Evolutionary conservation across 2,113 vertebrate genomes (phyloP).

Genomic region (Sterna hirundo): DNA sequence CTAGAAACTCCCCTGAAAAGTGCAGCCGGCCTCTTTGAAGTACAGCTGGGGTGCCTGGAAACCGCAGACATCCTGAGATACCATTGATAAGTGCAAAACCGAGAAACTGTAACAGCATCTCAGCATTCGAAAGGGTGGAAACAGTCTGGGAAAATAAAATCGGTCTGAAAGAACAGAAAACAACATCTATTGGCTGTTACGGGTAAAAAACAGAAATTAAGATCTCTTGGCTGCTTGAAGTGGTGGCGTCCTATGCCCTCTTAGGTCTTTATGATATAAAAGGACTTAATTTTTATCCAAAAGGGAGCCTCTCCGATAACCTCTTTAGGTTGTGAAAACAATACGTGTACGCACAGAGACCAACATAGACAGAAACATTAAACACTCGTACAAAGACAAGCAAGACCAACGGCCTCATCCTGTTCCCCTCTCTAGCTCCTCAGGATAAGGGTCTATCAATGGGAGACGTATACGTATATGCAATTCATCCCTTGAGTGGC

Average conservation of each 20-base stretch:
- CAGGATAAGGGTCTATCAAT: not conserved
- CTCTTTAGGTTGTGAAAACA: not conserved
- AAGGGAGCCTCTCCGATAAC: not conserved
- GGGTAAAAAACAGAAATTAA: not conserved
- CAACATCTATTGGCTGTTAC: not conserved
- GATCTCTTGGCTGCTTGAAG: not conserved
- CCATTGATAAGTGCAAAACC: not conserved
- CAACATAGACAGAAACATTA: not conserved
- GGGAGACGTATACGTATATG: not conserved
- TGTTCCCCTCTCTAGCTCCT: not conserved
- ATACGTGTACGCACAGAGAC: not conserved
- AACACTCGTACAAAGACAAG: not conserved
- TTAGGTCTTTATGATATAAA: not conserved
- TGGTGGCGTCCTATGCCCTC: not conserved
- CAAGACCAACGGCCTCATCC: not conserved
- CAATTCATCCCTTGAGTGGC: not conserved
- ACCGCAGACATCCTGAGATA: accelerated
- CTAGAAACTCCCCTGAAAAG: not conserved
- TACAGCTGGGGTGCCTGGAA: not conserved
- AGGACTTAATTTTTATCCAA: not conserved
- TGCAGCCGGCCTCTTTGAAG: not conserved
- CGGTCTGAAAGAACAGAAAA: not conserved
- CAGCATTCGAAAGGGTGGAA: not conserved
- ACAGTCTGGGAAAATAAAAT: not conserved
- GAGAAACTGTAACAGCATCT: not conserved